Evolutionary conservation across 2,888 invertebrate genomes (phyloP).

Genomic region (Aleiodes leptofemur): DNA sequence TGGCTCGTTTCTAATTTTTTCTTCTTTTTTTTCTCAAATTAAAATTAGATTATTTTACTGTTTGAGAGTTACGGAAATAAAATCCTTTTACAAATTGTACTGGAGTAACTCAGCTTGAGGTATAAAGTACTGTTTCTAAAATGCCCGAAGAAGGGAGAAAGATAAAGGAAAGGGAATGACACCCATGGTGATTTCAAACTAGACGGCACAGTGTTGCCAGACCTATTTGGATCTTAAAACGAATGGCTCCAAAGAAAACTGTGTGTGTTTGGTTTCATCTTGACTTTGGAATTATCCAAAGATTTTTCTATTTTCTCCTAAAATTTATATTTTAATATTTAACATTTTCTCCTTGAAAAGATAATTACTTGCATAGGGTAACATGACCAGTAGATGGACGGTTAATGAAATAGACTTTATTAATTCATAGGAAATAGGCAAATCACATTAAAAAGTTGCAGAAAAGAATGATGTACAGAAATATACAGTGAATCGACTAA

Average conservation of each 20-base stretch:
- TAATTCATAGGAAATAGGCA: too few species aligned
- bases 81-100: background rate
- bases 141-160: constrained; percentile 38
- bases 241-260: constrained; percentile 4
- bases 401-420: too few species aligned
- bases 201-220: constrained; percentile 56
- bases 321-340: too few species aligned
- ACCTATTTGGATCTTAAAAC: constrained; percentile 38
- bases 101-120: background rate
- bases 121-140: background rate
- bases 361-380: too few species aligned
- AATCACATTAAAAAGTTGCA: too few species aligned
- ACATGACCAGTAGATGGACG: too few species aligned
- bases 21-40: constrained; percentile 35
- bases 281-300: too few species aligned
- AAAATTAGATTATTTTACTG: constrained; percentile 40
- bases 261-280: too few species aligned
- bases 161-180: constrained; percentile 48
- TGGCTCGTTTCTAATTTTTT: constrained; percentile 24
- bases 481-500: too few species aligned
- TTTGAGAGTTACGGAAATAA: background rate
- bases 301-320: background rate
- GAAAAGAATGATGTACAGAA: too few species aligned
- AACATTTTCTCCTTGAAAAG: too few species aligned
- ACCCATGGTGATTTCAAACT: constrained; percentile 48